Conservation (phyloP, 2,797 vertebrate species). For the Megaceryle alcyon region DNA sequence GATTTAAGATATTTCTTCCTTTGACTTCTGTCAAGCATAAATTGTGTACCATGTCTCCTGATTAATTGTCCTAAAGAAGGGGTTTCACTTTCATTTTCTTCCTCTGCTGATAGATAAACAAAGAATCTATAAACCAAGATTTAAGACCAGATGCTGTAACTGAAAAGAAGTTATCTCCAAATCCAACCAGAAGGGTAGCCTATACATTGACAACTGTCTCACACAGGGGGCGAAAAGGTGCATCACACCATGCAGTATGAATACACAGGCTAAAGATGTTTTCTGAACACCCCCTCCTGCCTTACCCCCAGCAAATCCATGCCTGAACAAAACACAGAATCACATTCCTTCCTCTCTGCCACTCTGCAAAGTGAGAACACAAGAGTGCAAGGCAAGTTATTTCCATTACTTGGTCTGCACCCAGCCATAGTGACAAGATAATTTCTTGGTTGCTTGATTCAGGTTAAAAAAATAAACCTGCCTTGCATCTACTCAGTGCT, state of each 20-base stretch:
- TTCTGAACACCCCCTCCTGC: fast-evolving
- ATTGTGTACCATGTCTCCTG: neutral
- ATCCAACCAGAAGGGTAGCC: neutral
- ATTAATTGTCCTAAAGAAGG: neutral
- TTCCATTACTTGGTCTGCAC: neutral
- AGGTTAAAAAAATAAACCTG: neutral
- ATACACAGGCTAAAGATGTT: neutral
- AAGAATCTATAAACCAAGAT: neutral
- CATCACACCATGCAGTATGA: neutral
- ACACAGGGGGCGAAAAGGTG: neutral
- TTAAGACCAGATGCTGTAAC: neutral
- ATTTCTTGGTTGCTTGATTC: neutral
- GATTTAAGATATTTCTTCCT: neutral
- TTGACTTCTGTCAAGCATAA: neutral
- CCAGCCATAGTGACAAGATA: neutral
- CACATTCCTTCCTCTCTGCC: neutral
- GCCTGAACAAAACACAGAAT: neutral
- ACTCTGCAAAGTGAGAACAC: neutral
- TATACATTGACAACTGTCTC: neutral
- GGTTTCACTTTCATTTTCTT: neutral
- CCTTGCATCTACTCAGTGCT: neutral
- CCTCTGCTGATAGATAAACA: neutral
- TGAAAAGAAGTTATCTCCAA: neutral
- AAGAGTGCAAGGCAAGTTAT: neutral
- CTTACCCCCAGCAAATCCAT: neutral